phyloP scores from a whole-genome alignment of 2,888 invertebrate species.

The Lagria hirta region DNA sequence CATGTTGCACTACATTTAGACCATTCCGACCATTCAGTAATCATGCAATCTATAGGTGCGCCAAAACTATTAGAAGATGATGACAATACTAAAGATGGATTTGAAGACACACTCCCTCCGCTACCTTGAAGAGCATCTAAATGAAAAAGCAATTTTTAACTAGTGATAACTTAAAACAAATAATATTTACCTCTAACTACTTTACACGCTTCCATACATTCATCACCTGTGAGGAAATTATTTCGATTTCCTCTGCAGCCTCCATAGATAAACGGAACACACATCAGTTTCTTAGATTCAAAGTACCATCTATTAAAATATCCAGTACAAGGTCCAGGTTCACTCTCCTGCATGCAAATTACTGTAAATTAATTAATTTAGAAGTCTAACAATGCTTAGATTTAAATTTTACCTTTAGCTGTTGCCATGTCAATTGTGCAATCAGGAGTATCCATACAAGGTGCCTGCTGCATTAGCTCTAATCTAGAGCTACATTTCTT shows the following conservation, averaged over 20 bases:
- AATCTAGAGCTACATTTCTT: slow-evolving; percentile 67
- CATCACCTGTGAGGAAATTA: slow-evolving; percentile 80
- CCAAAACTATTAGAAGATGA: no score
- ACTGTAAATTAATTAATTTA: slow-evolving; percentile 56
- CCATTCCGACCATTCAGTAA: slow-evolving; percentile 84
- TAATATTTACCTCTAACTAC: slow-evolving; percentile 58
- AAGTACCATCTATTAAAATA: slow-evolving; percentile 87
- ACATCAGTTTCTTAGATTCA: slow-evolving; percentile 71
- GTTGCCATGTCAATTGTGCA: slow-evolving; percentile 73
- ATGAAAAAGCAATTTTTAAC: not conserved
- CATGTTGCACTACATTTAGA: slow-evolving; percentile 78
- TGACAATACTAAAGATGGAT: slow-evolving; percentile 10
- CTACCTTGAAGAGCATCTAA: slow-evolving; percentile 20
- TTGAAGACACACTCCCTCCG: slow-evolving; percentile 1
- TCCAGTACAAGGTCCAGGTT: slow-evolving; percentile 86
- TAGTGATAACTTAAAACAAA: not conserved
- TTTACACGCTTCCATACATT: slow-evolving; percentile 73
- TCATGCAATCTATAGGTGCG: slow-evolving; percentile 62
- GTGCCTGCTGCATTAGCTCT: slow-evolving; percentile 73
- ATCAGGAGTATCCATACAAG: slow-evolving; percentile 67
- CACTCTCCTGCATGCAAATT: slow-evolving; percentile 77
- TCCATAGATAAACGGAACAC: slow-evolving; percentile 85
- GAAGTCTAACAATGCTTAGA: slow-evolving; percentile 3
- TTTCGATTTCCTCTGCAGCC: slow-evolving; percentile 89
- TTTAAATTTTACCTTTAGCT: slow-evolving; percentile 65